Percentiles rank a stretch among this genome's conserved stretches.
phyloP scores from a whole-genome alignment of 1,140 invertebrate genomes.

The Heliothis subflexa region DNA sequence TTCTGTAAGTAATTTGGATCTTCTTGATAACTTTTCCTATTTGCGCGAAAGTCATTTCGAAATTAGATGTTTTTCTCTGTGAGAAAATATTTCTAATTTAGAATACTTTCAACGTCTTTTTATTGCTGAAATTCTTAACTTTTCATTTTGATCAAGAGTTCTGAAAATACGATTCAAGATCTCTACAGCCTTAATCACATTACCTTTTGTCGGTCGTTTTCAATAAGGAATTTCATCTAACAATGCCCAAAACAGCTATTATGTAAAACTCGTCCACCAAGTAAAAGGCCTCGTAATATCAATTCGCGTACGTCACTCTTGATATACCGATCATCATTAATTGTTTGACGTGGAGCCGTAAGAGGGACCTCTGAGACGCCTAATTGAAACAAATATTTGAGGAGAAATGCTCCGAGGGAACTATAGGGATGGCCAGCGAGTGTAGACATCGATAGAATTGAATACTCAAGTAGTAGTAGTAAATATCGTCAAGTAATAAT shows the following conservation, averaged over 20 bases:
- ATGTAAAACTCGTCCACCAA: constrained; percentile 14
- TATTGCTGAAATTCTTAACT: too few relatives aligned
- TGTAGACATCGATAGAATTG: constrained; percentile 28
- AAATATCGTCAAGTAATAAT: too few relatives aligned
- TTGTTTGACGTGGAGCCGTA: constrained; percentile 68
- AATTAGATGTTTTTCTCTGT: neutral
- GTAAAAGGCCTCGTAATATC: constrained; percentile 34
- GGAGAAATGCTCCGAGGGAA: constrained; percentile 58
- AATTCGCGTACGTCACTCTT: constrained; percentile 61
- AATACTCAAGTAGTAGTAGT: neutral
- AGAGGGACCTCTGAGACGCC: constrained; percentile 62
- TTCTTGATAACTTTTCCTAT: constrained; percentile 24
- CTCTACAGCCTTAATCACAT: too few relatives aligned
- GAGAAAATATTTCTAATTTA: neutral
- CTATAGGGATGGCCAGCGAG: constrained; percentile 12
- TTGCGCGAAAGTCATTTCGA: neutral
- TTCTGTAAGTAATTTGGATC: neutral
- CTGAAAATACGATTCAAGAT: too few relatives aligned
- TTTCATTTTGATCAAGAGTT: too few relatives aligned
- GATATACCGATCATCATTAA: constrained; percentile 69
- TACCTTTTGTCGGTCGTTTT: neutral
- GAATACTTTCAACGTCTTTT: neutral
- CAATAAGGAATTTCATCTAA: neutral
- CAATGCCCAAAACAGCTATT: constrained; percentile 12
- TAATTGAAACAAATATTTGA: constrained; percentile 84